Percentiles rank a stretch among this genome's conserved stretches.
Evolutionary conservation across 2,113 vertebrate genomes (phyloP).

Genomic region (Promerops cafer): DNA sequence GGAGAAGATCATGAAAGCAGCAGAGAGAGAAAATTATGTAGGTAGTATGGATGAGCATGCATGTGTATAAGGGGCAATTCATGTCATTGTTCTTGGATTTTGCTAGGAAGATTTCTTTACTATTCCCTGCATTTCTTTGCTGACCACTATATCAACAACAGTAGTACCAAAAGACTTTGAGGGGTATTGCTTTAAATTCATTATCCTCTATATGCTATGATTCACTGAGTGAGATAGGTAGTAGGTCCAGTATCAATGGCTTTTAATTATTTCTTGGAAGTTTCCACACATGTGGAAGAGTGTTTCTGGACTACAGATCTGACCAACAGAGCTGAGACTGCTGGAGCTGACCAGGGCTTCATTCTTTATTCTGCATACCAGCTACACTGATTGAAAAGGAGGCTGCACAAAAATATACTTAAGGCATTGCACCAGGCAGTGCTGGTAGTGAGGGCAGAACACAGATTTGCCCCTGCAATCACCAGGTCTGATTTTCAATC

Average conservation of each 20-base stretch:
- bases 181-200: background rate
- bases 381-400: background rate
- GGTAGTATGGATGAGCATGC: rapidly evolving
- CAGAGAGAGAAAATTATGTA: background rate
- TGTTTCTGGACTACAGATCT: background rate
- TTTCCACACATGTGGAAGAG: background rate
- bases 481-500: background rate
- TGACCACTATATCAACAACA: background rate
- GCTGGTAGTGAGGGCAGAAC: background rate
- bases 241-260: background rate
- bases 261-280: background rate
- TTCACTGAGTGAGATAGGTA: background rate
- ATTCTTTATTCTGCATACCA: background rate
- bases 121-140: background rate
- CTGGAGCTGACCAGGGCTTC: background rate
- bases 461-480: background rate
- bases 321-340: background rate
- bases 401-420: background rate
- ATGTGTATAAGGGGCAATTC: background rate
- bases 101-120: background rate
- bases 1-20: background rate
- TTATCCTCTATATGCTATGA: background rate
- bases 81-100: background rate
- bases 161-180: background rate
- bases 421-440: background rate